These are phyloP conservation scores for Chrysocyon brachyurus DNA, from an alignment of 2,797 vertebrate species.

Conservation along the genomic window DNA sequence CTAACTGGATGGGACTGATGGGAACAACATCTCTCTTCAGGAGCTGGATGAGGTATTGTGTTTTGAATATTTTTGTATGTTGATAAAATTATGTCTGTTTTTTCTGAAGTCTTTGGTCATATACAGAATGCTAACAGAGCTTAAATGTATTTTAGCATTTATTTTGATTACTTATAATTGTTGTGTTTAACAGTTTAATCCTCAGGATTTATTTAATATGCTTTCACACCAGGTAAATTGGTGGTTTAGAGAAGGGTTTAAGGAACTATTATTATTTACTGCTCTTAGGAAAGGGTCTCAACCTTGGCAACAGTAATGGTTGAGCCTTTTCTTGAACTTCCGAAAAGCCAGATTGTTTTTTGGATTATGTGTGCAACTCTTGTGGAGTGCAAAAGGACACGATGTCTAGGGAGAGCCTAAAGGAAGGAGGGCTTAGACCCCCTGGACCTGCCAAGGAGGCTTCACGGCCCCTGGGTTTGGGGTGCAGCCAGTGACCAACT, in stretches of 20 bases:
- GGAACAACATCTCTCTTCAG: conserved; percentile 94
- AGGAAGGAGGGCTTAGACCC: not conserved
- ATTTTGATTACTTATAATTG: not conserved
- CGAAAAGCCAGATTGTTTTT: not conserved
- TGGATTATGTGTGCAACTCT: not conserved
- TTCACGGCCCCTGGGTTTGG: not conserved
- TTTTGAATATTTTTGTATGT: conserved; percentile 76
- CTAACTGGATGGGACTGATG: conserved; percentile 93
- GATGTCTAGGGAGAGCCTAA: not conserved
- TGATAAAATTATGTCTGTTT: conserved; percentile 30
- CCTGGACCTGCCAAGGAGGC: not conserved
- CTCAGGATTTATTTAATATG: not conserved
- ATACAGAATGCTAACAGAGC: not conserved
- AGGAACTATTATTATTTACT: not conserved
- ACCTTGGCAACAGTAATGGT: not conserved
- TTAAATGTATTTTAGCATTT: not conserved
- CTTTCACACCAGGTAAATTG: not conserved
- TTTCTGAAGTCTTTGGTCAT: not conserved
- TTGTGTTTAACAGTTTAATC: not conserved
- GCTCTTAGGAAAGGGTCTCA: not conserved
- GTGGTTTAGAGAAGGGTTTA: not conserved
- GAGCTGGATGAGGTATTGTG: conserved; percentile 99
- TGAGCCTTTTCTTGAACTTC: not conserved
- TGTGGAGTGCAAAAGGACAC: not conserved
- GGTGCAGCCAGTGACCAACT: accelerated